Percentiles rank a stretch among this genome's conserved stretches.
phyloP scores from a whole-genome alignment of 2,797 vertebrate species.

The Thalassophryne amazonica region DNA sequence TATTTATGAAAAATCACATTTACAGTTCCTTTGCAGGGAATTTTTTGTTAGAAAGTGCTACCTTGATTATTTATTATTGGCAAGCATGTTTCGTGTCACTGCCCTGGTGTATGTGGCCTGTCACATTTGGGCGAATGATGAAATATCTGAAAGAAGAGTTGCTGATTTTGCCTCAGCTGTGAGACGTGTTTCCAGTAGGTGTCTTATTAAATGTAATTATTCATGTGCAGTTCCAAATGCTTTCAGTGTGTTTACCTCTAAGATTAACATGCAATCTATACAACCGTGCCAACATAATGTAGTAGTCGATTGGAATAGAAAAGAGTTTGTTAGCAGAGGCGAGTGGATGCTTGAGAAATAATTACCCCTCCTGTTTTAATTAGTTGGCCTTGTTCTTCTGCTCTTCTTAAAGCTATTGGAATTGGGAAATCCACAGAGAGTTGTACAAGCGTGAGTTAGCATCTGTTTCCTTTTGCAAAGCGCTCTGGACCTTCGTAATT shows the following conservation, averaged over 20 bases:
- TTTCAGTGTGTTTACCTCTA: not conserved
- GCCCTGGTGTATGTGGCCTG: too few relatives aligned
- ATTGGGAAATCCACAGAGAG: slow-evolving; percentile 15
- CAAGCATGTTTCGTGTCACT: too few relatives aligned
- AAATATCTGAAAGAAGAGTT: too few relatives aligned
- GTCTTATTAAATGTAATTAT: not conserved
- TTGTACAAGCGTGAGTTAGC: slow-evolving; percentile 33
- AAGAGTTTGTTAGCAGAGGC: not conserved
- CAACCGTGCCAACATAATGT: too few relatives aligned
- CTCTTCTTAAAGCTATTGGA: slow-evolving; percentile 23
- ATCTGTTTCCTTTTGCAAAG: slow-evolving; percentile 35
- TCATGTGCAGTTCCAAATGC: not conserved
- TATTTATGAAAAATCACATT: too few relatives aligned
- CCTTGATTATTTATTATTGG: too few relatives aligned
- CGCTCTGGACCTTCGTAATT: slow-evolving; percentile 36
- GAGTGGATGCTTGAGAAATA: slow-evolving; percentile 21
- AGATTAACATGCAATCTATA: not conserved
- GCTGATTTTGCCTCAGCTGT: too few relatives aligned
- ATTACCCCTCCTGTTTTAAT: slow-evolving; percentile 45
- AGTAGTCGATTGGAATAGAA: not conserved
- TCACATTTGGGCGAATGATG: too few relatives aligned
- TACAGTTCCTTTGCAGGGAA: too few relatives aligned
- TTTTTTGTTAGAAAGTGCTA: too few relatives aligned
- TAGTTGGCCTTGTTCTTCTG: slow-evolving; percentile 39
- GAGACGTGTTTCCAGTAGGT: too few relatives aligned